These are phyloP conservation scores for western clawed frog (Xenopus tropicalis) DNA, from an alignment of 2,113 vertebrate genomes.

Conservation along the genomic window DNA sequence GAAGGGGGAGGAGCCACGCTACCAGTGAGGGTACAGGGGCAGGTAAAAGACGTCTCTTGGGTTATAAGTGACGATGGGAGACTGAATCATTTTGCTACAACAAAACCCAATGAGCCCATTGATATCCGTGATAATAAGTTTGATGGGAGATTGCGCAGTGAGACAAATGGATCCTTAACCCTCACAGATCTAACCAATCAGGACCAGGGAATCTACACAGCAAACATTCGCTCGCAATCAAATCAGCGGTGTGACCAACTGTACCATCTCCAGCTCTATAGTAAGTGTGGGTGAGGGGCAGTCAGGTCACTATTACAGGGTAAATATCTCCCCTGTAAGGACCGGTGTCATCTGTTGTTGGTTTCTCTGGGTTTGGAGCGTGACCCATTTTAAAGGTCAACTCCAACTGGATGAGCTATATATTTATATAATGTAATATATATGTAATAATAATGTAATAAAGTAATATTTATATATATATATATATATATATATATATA, in stretches of 20 bases:
- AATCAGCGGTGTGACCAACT: not conserved
- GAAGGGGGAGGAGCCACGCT: constrained; percentile 4
- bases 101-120: not conserved
- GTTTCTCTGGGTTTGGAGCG: too few relatives aligned
- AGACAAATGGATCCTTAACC: not conserved
- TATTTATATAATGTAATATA: too few relatives aligned
- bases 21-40: not conserved
- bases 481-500: too few relatives aligned
- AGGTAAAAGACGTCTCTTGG: constrained; percentile 9
- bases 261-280: constrained; percentile 15
- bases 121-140: not conserved
- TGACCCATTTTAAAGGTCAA: too few relatives aligned
- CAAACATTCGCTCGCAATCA: not conserved
- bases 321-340: too few relatives aligned
- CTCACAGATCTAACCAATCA: not conserved
- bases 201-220: constrained; percentile 13
- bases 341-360: too few relatives aligned
- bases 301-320: too few relatives aligned
- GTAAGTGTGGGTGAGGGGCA: not conserved
- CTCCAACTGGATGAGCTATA: too few relatives aligned
- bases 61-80: not conserved
- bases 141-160: constrained; percentile 1
- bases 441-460: too few relatives aligned
- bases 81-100: constrained; percentile 26
- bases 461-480: too few relatives aligned